phyloP scores from a whole-genome alignment of 1,140 invertebrate species.

The Drosophila ambigua region DNA sequence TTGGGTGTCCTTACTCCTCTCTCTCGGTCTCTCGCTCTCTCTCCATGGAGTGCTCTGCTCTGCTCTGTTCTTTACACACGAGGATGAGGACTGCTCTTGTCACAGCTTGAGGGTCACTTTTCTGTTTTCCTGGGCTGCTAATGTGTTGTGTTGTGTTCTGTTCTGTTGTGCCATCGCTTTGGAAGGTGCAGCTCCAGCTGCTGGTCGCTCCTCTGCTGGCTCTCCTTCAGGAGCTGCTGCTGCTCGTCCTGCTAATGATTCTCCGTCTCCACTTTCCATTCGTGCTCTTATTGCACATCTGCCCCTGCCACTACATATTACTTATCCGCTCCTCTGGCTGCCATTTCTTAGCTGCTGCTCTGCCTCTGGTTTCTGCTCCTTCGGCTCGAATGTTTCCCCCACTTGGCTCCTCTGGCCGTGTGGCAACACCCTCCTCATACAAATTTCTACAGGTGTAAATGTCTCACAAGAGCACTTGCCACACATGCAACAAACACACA shows the following conservation, averaged over 20 bases:
- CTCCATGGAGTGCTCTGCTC: background rate
- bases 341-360: too few relatives aligned
- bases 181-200: background rate
- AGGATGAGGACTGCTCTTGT: constrained; percentile 49
- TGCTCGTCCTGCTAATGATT: too few relatives aligned
- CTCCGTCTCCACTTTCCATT: too few relatives aligned
- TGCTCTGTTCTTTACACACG: background rate
- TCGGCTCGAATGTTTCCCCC: background rate
- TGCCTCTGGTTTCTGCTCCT: constrained; percentile 2
- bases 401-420: too few relatives aligned
- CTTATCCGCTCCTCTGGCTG: too few relatives aligned
- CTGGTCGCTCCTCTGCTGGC: background rate
- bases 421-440: constrained; percentile 22
- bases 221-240: too few relatives aligned
- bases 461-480: constrained; percentile 54
- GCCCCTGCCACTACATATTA: too few relatives aligned
- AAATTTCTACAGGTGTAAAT: constrained; percentile 75
- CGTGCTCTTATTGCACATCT: too few relatives aligned
- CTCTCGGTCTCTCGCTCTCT: too few relatives aligned
- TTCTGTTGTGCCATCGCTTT: background rate
- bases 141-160: constrained; percentile 61
- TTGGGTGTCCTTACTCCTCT: too few relatives aligned
- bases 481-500: constrained; percentile 15
- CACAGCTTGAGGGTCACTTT: constrained; percentile 56
- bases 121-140: constrained; percentile 58